These are phyloP conservation scores for Chorisops tibialis DNA, from an alignment of 2,888 invertebrate species.

Conservation along the genomic window DNA sequence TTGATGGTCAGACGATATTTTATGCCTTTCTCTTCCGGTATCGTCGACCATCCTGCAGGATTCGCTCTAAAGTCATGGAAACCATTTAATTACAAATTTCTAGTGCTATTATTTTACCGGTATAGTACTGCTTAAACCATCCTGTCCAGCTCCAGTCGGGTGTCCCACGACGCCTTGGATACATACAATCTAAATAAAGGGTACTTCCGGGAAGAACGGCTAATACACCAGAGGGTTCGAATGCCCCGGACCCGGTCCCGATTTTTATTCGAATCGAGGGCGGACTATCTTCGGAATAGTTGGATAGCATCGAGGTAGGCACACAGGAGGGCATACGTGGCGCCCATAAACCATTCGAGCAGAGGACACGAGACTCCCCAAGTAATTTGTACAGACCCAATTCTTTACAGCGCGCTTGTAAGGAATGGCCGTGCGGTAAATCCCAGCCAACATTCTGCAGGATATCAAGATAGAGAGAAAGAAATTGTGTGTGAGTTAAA, in stretches of 20 bases:
- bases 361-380: constrained; percentile 71
- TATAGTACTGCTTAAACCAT: constrained; percentile 70
- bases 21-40: constrained; percentile 65
- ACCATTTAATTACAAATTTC: constrained; percentile 35
- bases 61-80: constrained; percentile 27
- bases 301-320: constrained; percentile 80
- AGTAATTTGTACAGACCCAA: constrained; percentile 80
- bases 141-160: constrained; percentile 90
- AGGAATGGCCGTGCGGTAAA: constrained; percentile 73
- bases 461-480: background rate
- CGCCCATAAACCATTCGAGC: constrained; percentile 80
- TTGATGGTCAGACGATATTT: constrained; percentile 78
- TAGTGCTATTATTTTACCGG: constrained; percentile 57
- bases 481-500: too few relatives aligned
- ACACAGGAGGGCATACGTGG: constrained; percentile 75
- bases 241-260: constrained; percentile 74
- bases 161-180: constrained; percentile 69
- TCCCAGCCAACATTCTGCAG: constrained; percentile 59
- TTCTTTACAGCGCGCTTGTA: constrained; percentile 74
- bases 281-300: constrained; percentile 82
- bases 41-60: constrained; percentile 49
- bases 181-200: constrained; percentile 77
- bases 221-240: constrained; percentile 74
- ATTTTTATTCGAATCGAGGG: constrained; percentile 76
- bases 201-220: constrained; percentile 77